phyloP scores from a whole-genome alignment of 2,113 vertebrate species.

The Tapirus terrestris region DNA sequence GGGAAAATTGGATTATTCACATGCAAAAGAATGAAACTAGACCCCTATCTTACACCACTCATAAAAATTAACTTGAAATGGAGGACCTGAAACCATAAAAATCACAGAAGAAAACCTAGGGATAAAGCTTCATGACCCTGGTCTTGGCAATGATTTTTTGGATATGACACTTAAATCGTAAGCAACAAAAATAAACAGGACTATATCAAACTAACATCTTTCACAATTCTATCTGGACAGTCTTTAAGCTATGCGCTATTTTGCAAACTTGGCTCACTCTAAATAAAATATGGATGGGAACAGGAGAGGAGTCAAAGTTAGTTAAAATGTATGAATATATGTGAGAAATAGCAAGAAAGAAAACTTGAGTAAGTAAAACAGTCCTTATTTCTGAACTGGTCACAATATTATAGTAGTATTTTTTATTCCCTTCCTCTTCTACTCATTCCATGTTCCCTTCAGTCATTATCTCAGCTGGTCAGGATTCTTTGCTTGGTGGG shows the following conservation, averaged over 20 bases:
- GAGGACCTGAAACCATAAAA: background rate
- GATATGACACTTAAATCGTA: background rate
- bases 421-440: background rate
- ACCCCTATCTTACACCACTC: background rate
- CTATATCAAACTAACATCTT: background rate
- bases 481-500: background rate
- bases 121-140: background rate
- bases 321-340: background rate
- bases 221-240: background rate
- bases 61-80: background rate
- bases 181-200: background rate
- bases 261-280: background rate
- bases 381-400: background rate
- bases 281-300: slow-evolving; percentile 1
- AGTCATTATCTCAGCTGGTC: background rate
- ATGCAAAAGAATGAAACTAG: background rate
- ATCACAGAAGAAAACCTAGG: background rate
- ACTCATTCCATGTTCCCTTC: background rate
- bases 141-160: background rate
- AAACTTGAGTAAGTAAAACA: background rate
- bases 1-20: background rate
- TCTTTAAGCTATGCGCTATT: background rate
- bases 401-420: background rate
- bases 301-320: background rate
- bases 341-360: background rate